Percentiles rank a stretch among this genome's conserved stretches.
These are phyloP conservation scores for Poeciliopsis occidentalis DNA, from an alignment of 2,113 vertebrate genomes.

Conservation along the genomic window DNA sequence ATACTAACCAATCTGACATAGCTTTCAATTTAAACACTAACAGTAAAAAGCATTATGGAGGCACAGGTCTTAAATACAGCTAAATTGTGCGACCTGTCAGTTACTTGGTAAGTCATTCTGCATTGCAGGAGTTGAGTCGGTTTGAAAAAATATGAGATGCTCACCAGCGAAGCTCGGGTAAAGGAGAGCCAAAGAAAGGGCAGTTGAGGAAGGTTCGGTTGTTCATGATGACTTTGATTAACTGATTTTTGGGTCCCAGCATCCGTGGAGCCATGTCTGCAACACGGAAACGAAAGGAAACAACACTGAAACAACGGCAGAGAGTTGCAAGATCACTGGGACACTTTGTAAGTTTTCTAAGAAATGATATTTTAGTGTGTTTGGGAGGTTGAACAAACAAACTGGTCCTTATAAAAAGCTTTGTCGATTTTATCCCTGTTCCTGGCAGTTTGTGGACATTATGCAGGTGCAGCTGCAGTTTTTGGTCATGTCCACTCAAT, in stretches of 20 bases:
- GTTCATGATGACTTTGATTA: conserved; percentile 91
- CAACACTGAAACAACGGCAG: not conserved
- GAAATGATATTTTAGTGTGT: too few relatives aligned
- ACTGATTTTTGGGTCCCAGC: conserved; percentile 87
- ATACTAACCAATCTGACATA: too few relatives aligned
- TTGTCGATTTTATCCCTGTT: too few relatives aligned
- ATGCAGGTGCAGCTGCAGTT: too few relatives aligned
- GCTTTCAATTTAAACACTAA: too few relatives aligned
- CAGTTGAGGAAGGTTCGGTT: conserved; percentile 91
- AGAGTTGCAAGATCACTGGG: too few relatives aligned
- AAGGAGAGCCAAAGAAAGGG: conserved; percentile 94
- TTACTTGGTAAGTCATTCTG: not conserved
- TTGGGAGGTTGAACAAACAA: too few relatives aligned
- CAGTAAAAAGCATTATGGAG: too few relatives aligned
- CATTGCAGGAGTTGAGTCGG: not conserved
- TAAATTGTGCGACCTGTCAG: not conserved
- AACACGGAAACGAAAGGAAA: conserved; percentile 7
- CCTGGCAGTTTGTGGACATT: too few relatives aligned
- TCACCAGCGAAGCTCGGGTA: conserved; percentile 93
- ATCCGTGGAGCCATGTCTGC: conserved; percentile 90
- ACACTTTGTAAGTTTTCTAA: too few relatives aligned
- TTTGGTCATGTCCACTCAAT: too few relatives aligned
- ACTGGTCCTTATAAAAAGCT: too few relatives aligned
- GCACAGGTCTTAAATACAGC: not conserved
- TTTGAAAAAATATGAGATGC: conserved; percentile 17